Percentiles rank a stretch among this genome's conserved stretches.
phyloP scores from a whole-genome alignment of 2,888 invertebrate species.

The Hirtodrosophila confusa region DNA sequence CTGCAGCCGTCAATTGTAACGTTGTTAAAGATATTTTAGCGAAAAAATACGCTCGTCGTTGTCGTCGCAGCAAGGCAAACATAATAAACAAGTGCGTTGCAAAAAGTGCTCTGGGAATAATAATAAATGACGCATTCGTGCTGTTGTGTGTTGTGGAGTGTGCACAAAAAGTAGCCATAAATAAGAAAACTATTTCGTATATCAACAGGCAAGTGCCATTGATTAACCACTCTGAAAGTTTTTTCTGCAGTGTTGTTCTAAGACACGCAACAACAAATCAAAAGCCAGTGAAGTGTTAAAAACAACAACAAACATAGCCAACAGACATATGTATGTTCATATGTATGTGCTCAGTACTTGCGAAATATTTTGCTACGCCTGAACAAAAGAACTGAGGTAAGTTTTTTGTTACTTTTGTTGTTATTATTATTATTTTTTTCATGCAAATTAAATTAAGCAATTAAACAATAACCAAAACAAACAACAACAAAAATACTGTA shows the following conservation, averaged over 20 bases:
- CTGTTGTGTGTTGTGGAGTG: constrained; percentile 3
- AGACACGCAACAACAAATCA: constrained; percentile 37
- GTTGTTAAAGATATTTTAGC: constrained; percentile 27
- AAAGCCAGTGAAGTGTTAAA: constrained; percentile 66
- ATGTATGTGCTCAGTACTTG: constrained; percentile 48
- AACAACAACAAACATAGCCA: constrained; percentile 37
- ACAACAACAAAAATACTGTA: constrained; percentile 8
- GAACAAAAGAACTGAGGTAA: constrained; percentile 75
- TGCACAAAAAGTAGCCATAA: constrained; percentile 16
- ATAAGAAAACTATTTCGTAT: constrained; percentile 25
- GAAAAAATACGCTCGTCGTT: constrained; percentile 5
- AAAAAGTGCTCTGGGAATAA: too few relatives aligned
- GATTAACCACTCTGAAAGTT: constrained; percentile 40
- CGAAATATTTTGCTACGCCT: constrained; percentile 64
- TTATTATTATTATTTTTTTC: constrained; percentile 31
- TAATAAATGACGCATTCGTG: constrained; percentile 10
- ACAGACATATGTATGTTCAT: constrained; percentile 19
- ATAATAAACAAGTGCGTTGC: constrained; percentile 45
- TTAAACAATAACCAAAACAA: constrained; percentile 58
- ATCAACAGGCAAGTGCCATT: constrained; percentile 47
- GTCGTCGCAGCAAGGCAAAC: constrained; percentile 8
- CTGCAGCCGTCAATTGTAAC: constrained; percentile 38
- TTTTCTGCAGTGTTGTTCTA: constrained; percentile 46
- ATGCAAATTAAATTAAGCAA: constrained; percentile 77
- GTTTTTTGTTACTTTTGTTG: constrained; percentile 50